Percentiles rank a stretch among this genome's conserved stretches.
Conservation (phyloP, 2,797 vertebrate genomes). For the Oreortyx pictus region DNA sequence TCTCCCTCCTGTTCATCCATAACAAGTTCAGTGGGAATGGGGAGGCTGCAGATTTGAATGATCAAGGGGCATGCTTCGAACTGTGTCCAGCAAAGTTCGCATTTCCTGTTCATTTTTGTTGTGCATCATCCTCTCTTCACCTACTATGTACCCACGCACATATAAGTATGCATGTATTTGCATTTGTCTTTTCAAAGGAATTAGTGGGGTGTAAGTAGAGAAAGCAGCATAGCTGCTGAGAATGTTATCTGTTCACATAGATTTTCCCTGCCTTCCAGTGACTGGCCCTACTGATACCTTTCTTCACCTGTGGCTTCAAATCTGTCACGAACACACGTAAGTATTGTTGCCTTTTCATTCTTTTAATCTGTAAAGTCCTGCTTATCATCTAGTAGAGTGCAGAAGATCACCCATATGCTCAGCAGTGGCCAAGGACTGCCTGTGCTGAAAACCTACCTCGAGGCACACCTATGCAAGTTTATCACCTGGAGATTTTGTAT, state of each 20-base stretch:
- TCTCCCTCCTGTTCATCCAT: not conserved
- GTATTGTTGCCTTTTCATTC: constrained; percentile 16
- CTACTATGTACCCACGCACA: not conserved
- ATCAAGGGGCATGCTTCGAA: not conserved
- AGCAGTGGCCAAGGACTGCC: not conserved
- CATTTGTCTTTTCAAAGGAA: constrained; percentile 27
- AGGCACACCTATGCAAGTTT: constrained; percentile 10
- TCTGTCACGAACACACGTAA: constrained; percentile 35
- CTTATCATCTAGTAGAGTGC: constrained; percentile 1
- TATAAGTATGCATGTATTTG: constrained; percentile 28
- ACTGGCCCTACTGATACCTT: not conserved
- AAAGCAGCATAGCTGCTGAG: not conserved
- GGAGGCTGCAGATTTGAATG: not conserved
- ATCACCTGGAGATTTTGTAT: not conserved
- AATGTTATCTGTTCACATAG: constrained; percentile 51
- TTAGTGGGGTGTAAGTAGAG: constrained; percentile 8
- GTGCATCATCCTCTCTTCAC: not conserved
- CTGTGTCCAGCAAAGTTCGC: not conserved
- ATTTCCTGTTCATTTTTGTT: not conserved
- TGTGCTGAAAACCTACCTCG: not conserved
- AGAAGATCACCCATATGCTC: not conserved
- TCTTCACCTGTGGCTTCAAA: constrained; percentile 24
- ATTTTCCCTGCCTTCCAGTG: constrained; percentile 27
- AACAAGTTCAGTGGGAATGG: not conserved
- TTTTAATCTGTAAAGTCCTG: not conserved